These are phyloP conservation scores for Saccostrea echinata DNA, from an alignment of 1,140 invertebrate species.

Conservation along the genomic window DNA sequence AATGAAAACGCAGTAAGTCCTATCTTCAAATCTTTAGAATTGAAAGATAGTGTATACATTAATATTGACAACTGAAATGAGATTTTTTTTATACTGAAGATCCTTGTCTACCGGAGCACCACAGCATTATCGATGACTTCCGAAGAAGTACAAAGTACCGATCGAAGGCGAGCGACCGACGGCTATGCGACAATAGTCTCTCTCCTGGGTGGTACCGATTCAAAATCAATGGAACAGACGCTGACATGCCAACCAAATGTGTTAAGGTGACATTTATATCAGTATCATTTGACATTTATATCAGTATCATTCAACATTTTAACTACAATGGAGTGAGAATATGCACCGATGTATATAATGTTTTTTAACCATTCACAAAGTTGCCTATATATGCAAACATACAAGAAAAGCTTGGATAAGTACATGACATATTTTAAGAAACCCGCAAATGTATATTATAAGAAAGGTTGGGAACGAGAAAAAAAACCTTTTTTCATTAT, in stretches of 20 bases:
- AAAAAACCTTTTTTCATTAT: no score
- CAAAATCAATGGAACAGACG: conserved; percentile 46
- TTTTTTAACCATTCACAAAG: no score
- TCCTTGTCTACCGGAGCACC: background rate
- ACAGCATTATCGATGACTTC: conserved; percentile 35
- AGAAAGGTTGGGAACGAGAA: no score
- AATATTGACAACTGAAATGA: background rate
- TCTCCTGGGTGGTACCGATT: conserved; percentile 47
- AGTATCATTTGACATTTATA: no score
- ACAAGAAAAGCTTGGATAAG: no score
- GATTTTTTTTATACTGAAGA: background rate
- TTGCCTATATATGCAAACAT: no score
- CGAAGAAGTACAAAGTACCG: conserved; percentile 1
- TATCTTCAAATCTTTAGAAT: background rate
- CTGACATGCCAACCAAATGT: conserved; percentile 45
- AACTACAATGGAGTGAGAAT: no score
- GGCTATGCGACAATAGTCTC: conserved; percentile 41
- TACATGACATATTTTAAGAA: no score
- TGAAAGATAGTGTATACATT: background rate
- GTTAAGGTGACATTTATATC: conserved; percentile 31
- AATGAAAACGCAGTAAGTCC: background rate
- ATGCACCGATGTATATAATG: no score
- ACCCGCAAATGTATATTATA: no score
- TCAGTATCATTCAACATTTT: no score
- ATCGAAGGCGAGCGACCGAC: background rate